A percentile compares a stretch with the other conserved stretches of the same genome.
Conservation (phyloP, 2,888 invertebrate genomes). For the Gnatocerus cornutus region DNA sequence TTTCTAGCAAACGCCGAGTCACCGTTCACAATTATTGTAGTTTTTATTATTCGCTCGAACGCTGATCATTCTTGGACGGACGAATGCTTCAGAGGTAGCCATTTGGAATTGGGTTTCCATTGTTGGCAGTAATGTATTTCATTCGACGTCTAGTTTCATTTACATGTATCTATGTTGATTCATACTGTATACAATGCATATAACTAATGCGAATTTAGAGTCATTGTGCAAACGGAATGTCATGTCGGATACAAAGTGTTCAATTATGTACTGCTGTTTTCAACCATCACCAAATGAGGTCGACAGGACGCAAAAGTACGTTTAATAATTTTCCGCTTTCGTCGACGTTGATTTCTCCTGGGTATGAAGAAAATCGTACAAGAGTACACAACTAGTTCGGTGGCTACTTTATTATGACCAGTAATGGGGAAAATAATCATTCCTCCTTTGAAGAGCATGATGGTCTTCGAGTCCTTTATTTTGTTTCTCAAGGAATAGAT, state of each 20-base stretch:
- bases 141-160: constrained; percentile 38
- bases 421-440: too few relatives aligned
- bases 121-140: constrained; percentile 29
- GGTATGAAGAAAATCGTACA: not conserved
- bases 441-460: too few relatives aligned
- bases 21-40: not conserved
- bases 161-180: constrained; percentile 31
- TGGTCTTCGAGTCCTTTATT: too few relatives aligned
- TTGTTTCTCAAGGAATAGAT: too few relatives aligned
- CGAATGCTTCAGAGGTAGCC: not conserved
- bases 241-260: constrained; percentile 21
- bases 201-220: constrained; percentile 30
- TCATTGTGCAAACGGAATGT: constrained; percentile 18
- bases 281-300: constrained; percentile 13
- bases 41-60: too few relatives aligned
- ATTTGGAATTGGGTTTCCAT: constrained; percentile 19
- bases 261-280: constrained; percentile 21
- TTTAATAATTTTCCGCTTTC: constrained; percentile 18
- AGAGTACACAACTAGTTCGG: not conserved
- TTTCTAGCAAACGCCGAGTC: not conserved
- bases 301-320: constrained; percentile 8
- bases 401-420: not conserved
- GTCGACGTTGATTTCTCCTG: constrained; percentile 16
- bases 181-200: constrained; percentile 21
- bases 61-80: constrained; percentile 29